These are phyloP conservation scores for Acanthosepion lycidas DNA, from an alignment of 2,888 invertebrate genomes.

Conservation along the genomic window DNA sequence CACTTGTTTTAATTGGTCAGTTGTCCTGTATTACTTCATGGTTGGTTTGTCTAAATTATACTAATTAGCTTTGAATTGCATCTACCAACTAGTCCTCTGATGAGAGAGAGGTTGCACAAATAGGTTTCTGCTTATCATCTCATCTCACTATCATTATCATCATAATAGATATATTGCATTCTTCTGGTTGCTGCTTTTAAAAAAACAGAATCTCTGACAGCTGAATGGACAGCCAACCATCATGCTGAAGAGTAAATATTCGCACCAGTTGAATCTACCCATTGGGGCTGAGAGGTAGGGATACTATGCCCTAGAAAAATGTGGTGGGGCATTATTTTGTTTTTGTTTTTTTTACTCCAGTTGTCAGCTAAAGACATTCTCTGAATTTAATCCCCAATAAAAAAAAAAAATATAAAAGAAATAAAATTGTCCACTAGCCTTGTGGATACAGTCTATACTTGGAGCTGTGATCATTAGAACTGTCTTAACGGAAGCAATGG, in stretches of 20 bases:
- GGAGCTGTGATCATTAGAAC: neutral
- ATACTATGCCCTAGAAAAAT: neutral
- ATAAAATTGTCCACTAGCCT: neutral
- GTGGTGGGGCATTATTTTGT: too few relatives aligned
- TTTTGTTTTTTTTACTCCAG: neutral
- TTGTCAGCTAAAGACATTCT: neutral
- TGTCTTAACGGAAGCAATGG: neutral
- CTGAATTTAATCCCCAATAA: neutral
- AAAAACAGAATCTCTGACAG: neutral
- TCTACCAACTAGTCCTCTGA: neutral
- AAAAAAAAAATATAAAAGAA: neutral
- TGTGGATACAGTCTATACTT: neutral
- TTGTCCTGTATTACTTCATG: neutral
- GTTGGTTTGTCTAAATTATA: neutral
- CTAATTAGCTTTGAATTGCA: neutral
- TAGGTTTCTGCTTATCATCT: neutral
- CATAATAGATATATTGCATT: neutral
- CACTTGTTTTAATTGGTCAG: neutral
- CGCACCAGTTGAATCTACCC: neutral
- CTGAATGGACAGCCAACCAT: neutral
- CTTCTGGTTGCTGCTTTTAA: neutral
- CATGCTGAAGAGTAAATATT: neutral
- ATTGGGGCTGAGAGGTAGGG: neutral
- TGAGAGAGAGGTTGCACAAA: neutral
- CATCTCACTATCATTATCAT: neutral